These are phyloP conservation scores for Brachypteracias leptosomus DNA, from an alignment of 2,113 vertebrate genomes.

Conservation along the genomic window DNA sequence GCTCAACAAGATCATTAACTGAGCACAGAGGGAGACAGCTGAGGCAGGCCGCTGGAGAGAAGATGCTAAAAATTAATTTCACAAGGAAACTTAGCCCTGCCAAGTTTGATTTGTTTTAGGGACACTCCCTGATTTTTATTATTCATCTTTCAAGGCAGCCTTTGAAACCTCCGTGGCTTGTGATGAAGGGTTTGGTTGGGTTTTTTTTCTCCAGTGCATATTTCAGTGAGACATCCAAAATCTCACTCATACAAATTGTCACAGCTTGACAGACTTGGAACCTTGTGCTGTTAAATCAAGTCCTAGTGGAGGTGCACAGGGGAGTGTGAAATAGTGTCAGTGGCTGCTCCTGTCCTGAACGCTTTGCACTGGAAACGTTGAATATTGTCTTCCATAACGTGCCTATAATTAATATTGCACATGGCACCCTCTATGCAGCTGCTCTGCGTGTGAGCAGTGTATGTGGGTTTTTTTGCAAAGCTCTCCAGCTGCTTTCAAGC, in stretches of 20 bases:
- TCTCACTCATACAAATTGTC: conserved; percentile 7
- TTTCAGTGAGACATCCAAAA: conserved; percentile 6
- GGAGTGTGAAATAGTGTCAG: not conserved
- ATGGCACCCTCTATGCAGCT: conserved; percentile 31
- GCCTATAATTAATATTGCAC: conserved; percentile 34
- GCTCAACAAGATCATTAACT: conserved; percentile 56
- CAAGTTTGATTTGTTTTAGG: conserved; percentile 43
- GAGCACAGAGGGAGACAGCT: conserved; percentile 32
- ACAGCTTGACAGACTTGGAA: conserved; percentile 30
- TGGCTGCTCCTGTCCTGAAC: not conserved
- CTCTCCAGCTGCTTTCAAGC: conserved; percentile 64
- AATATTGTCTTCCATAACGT: not conserved
- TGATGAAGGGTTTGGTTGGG: not conserved
- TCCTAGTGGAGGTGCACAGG: not conserved
- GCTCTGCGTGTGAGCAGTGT: not conserved
- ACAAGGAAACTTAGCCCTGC: conserved; percentile 24
- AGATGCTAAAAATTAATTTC: conserved; percentile 58
- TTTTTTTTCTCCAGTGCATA: not conserved
- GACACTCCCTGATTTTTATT: conserved; percentile 27
- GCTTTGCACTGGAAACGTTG: not conserved
- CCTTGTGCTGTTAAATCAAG: conserved; percentile 16
- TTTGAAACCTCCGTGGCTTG: not conserved
- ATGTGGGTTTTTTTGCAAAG: not conserved
- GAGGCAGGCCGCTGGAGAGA: conserved; percentile 6
- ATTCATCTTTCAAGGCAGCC: not conserved